These are phyloP conservation scores for Microcaecilia unicolor DNA, from an alignment of 2,797 vertebrate species.

Conservation along the genomic window DNA sequence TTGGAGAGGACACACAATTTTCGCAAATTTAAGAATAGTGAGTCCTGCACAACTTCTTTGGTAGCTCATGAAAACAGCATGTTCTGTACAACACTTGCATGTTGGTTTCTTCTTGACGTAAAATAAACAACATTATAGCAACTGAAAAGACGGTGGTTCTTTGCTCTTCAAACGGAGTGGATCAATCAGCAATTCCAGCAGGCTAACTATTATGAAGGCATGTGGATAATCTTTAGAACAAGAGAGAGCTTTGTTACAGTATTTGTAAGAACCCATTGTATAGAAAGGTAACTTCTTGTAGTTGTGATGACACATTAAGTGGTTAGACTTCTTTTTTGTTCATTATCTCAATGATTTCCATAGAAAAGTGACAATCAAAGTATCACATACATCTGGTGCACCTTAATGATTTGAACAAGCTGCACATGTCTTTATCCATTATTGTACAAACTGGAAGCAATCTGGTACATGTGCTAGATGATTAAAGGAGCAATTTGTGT, in stretches of 20 bases:
- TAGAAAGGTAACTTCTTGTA: not conserved
- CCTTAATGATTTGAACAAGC: conserved; percentile 49
- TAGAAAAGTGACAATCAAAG: not conserved
- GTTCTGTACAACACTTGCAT: not conserved
- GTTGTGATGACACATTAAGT: conserved; percentile 1
- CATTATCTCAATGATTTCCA: not conserved
- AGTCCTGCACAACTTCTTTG: conserved; percentile 8
- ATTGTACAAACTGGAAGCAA: conserved; percentile 36
- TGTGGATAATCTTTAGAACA: not conserved
- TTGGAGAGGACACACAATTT: too few relatives aligned
- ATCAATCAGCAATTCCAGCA: not conserved
- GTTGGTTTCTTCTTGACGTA: not conserved
- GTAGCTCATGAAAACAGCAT: conserved; percentile 1
- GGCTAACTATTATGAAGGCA: not conserved
- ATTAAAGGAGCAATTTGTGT: conserved; percentile 7
- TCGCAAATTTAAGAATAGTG: conserved; percentile 1
- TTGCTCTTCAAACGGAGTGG: not conserved
- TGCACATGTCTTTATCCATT: conserved; percentile 10
- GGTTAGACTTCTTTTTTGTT: not conserved
- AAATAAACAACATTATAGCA: not conserved
- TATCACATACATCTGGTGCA: conserved; percentile 36
- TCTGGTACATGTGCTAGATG: conserved; percentile 10
- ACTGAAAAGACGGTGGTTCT: not conserved
- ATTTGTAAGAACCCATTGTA: not conserved
- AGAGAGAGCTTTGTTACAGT: not conserved